These are phyloP conservation scores for Microcebus jonahi DNA, from an alignment of 2,113 vertebrate species.

Conservation along the genomic window DNA sequence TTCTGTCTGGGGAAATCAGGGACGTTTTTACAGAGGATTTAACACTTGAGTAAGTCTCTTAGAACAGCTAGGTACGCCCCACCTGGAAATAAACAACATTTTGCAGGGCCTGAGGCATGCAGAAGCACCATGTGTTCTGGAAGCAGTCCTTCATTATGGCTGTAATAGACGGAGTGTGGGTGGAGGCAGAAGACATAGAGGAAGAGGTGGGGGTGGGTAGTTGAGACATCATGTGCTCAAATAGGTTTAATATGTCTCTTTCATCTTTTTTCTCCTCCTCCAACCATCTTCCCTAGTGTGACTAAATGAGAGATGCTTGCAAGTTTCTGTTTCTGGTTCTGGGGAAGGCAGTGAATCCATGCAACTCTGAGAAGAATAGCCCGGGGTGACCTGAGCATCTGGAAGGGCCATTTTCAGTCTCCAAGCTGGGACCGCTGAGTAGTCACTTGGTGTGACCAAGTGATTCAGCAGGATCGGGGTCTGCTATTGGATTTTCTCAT, in stretches of 20 bases:
- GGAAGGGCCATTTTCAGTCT: background rate
- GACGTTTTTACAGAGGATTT: slow-evolving; percentile 1
- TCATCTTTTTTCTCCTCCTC: slow-evolving; percentile 47
- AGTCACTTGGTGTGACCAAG: slow-evolving; percentile 9
- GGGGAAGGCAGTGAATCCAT: background rate
- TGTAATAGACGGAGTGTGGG: background rate
- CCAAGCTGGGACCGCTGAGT: background rate
- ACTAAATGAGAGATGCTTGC: slow-evolving; percentile 47
- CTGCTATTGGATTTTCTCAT: slow-evolving; percentile 50
- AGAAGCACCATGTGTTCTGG: background rate
- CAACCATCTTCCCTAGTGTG: slow-evolving; percentile 14
- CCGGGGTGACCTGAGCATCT: slow-evolving; percentile 28
- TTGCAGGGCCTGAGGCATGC: background rate
- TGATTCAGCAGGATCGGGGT: slow-evolving; percentile 26
- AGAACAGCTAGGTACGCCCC: background rate
- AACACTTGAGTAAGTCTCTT: background rate
- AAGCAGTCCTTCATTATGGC: background rate
- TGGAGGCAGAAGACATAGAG: background rate
- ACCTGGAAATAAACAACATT: background rate
- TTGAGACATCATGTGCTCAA: slow-evolving; percentile 44
- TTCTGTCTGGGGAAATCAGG: background rate
- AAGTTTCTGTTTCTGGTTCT: slow-evolving; percentile 14
- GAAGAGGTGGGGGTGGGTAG: background rate
- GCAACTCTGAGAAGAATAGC: background rate
- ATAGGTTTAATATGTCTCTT: slow-evolving; percentile 62